These are phyloP conservation scores for Fringilla coelebs DNA, from an alignment of 2,797 vertebrate species.

Conservation along the genomic window DNA sequence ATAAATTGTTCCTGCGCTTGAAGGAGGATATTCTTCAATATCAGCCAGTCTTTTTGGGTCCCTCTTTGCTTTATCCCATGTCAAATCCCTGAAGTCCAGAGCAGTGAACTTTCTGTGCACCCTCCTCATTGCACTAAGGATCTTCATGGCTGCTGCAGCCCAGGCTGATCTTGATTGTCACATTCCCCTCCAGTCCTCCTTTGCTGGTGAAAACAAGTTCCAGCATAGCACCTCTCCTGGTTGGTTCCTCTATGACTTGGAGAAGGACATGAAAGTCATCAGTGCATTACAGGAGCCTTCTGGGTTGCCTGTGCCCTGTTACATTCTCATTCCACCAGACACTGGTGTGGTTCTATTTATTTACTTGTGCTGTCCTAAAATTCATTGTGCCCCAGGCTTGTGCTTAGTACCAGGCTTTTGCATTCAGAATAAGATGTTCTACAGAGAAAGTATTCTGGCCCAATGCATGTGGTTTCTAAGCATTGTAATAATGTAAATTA, in stretches of 20 bases:
- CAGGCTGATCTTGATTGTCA: neutral
- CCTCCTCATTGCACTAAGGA: neutral
- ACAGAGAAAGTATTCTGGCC: neutral
- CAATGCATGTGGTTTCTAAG: neutral
- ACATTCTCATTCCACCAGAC: neutral
- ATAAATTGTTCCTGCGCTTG: neutral
- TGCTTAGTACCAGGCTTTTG: neutral
- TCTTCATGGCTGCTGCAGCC: neutral
- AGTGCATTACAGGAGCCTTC: neutral
- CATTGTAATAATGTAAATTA: neutral
- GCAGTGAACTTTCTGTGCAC: neutral
- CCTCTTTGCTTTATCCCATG: neutral
- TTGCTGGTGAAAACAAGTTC: neutral
- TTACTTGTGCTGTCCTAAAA: neutral
- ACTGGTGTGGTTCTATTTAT: neutral
- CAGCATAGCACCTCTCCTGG: neutral
- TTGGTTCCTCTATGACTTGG: neutral
- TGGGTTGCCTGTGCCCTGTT: neutral
- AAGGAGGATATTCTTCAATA: neutral
- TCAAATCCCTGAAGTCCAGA: neutral
- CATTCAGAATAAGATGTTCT: neutral
- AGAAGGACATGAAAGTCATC: neutral
- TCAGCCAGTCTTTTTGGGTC: neutral
- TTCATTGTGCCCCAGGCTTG: neutral
- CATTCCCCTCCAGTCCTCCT: neutral